Conservation (phyloP, 2,797 vertebrate genomes). For the Semotilus atromaculatus region DNA sequence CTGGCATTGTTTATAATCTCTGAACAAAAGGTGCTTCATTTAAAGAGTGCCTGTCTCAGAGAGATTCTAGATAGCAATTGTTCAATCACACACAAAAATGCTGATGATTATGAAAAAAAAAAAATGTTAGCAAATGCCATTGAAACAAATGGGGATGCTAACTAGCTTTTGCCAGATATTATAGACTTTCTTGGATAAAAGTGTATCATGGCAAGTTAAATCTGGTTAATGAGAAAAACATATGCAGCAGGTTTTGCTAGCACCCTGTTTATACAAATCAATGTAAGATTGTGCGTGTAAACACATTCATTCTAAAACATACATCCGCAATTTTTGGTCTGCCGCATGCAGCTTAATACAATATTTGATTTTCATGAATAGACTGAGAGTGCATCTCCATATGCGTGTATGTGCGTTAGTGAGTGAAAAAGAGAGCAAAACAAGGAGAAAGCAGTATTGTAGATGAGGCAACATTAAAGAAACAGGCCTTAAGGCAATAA, state of each 20-base stretch:
- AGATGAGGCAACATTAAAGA: slow-evolving; percentile 25
- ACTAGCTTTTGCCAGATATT: background rate
- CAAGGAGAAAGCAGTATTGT: slow-evolving; percentile 6
- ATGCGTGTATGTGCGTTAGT: background rate
- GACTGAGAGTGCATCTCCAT: background rate
- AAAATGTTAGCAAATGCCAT: background rate
- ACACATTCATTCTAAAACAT: background rate
- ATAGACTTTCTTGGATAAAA: background rate
- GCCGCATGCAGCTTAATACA: background rate
- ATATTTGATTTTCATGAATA: slow-evolving; percentile 12
- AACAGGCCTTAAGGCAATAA: slow-evolving; percentile 18
- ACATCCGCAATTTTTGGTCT: background rate
- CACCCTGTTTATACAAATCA: background rate
- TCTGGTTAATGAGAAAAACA: background rate
- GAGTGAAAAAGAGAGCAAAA: slow-evolving; percentile 11
- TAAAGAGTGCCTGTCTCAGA: background rate
- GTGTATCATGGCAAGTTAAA: background rate
- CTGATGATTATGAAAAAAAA: background rate
- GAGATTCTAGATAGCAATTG: background rate
- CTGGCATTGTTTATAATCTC: slow-evolving; percentile 18
- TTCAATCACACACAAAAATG: background rate
- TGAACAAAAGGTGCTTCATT: too few relatives aligned
- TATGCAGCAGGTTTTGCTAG: background rate
- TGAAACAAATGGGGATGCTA: background rate
- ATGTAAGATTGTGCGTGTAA: background rate